Evolutionary conservation across 1,140 invertebrate species (phyloP).

Genomic region (Dreissena rostriformis): DNA sequence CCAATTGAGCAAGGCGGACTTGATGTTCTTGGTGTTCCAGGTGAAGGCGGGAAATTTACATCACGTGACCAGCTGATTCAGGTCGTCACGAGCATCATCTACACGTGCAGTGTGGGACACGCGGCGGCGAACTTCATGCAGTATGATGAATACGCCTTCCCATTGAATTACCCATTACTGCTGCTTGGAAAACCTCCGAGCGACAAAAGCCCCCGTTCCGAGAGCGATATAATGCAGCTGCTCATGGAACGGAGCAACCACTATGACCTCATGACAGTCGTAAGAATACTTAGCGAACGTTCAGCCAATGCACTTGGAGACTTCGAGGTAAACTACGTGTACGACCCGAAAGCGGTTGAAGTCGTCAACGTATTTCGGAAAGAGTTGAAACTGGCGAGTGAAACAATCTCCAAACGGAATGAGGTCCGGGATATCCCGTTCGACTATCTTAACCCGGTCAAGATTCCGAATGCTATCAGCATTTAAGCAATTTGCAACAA

Average conservation of each 20-base stretch:
- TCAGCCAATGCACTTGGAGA: background rate
- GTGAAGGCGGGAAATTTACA: slow-evolving; percentile 67
- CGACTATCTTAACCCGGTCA: background rate
- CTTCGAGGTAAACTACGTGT: slow-evolving; percentile 4
- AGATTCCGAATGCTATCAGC: slow-evolving; percentile 20
- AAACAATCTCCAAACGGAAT: background rate
- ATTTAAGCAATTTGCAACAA: background rate
- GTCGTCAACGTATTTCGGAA: background rate
- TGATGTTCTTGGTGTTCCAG: slow-evolving; percentile 70
- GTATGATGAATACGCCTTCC: slow-evolving; percentile 78
- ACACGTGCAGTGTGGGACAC: slow-evolving; percentile 80
- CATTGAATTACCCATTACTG: slow-evolving; percentile 81
- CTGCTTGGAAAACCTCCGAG: slow-evolving; percentile 74
- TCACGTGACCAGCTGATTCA: slow-evolving; percentile 73
- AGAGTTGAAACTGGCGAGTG: background rate
- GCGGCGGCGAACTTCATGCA: slow-evolving; percentile 79
- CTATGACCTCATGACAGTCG: background rate
- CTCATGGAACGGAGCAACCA: background rate
- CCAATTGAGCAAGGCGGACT: slow-evolving; percentile 72
- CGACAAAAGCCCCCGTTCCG: slow-evolving; percentile 64
- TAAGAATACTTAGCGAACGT: background rate
- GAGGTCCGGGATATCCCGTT: background rate
- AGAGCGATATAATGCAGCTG: background rate
- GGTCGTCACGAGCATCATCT: slow-evolving; percentile 75
- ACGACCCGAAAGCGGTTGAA: background rate